Conservation (phyloP, 2,797 vertebrate species). For the Pipistrellus kuhlii region DNA sequence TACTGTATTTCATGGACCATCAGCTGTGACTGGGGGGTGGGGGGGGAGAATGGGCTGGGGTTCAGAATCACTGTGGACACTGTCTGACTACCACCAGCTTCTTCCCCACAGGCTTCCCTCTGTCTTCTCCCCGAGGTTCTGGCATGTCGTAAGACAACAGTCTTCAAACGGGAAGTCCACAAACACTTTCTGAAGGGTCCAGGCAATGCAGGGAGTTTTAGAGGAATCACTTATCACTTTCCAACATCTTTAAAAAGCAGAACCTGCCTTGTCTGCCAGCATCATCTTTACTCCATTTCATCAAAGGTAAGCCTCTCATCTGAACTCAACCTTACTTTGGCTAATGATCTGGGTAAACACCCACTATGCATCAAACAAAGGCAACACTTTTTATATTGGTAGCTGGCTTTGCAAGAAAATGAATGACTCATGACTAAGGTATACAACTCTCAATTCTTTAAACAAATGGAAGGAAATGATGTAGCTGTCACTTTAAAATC, state of each 20-base stretch:
- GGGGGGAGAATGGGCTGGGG: too few relatives aligned
- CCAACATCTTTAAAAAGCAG: neutral
- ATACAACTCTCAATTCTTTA: constrained; percentile 26
- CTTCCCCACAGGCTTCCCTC: neutral
- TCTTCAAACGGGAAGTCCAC: neutral
- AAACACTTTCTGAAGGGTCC: neutral
- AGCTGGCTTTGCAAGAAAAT: neutral
- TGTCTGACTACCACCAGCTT: neutral
- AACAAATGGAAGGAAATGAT: constrained; percentile 4
- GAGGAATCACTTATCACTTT: constrained; percentile 16
- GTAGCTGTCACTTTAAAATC: constrained; percentile 9
- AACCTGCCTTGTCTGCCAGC: neutral
- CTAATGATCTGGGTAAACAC: neutral
- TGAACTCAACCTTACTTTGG: neutral
- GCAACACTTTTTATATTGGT: neutral
- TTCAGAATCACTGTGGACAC: neutral
- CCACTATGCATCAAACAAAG: neutral
- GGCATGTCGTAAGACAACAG: neutral
- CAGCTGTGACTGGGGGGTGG: neutral
- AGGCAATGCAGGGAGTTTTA: neutral
- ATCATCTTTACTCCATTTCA: neutral
- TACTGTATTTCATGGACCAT: neutral
- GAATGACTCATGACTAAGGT: neutral
- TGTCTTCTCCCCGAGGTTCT: neutral
- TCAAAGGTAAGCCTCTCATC: constrained; percentile 21